These are phyloP conservation scores for Celastrina argiolus DNA, from an alignment of 2,888 invertebrate genomes.

Conservation along the genomic window DNA sequence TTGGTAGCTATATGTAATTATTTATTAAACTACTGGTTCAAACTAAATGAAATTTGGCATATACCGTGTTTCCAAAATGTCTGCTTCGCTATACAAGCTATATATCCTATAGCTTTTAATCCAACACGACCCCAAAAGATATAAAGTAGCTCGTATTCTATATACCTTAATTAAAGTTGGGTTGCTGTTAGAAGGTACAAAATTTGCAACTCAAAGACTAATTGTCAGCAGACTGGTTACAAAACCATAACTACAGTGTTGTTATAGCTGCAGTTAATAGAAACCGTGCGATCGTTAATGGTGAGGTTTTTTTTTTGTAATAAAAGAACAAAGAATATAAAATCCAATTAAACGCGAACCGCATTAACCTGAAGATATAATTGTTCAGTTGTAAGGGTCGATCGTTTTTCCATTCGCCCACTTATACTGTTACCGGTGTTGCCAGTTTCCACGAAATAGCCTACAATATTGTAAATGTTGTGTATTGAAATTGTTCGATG, in stretches of 20 bases:
- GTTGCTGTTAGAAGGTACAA: background rate
- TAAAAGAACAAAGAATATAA: slow-evolving; percentile 23
- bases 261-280: background rate
- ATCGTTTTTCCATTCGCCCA: slow-evolving; percentile 26
- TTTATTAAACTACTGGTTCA: too few species aligned
- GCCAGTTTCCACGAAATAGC: slow-evolving; percentile 1
- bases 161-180: too few species aligned
- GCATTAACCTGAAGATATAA: slow-evolving; percentile 26
- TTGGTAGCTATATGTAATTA: too few species aligned
- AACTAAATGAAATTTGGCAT: too few species aligned
- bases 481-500: background rate
- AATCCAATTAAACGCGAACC: slow-evolving; percentile 24
- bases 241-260: slow-evolving; percentile 15
- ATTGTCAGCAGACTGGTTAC: background rate
- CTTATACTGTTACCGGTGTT: slow-evolving; percentile 30
- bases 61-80: too few species aligned
- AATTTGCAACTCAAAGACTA: slow-evolving; percentile 6
- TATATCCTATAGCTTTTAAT: too few species aligned
- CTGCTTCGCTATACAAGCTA: too few species aligned
- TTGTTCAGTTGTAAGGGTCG: slow-evolving; percentile 25
- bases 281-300: slow-evolving; percentile 16
- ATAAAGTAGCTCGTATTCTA: too few species aligned
- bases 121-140: too few species aligned
- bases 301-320: slow-evolving; percentile 8
- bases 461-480: slow-evolving; percentile 2